Conservation (phyloP, 2,113 vertebrate species). For the Theropithecus gelada region DNA sequence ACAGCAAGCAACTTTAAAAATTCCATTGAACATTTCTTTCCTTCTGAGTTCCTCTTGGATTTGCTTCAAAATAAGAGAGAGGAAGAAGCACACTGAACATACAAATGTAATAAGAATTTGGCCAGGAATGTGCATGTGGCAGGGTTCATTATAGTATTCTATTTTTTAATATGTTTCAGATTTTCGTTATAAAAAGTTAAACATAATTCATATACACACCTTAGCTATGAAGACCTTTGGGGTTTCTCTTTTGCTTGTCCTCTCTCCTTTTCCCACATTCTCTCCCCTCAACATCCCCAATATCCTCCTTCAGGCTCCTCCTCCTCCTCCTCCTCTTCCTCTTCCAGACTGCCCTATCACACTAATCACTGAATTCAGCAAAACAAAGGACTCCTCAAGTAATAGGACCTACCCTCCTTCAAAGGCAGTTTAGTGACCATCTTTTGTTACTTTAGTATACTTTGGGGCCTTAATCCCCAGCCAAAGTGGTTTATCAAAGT, state of each 20-base stretch:
- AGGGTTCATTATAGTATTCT: neutral
- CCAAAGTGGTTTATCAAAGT: slow-evolving; percentile 75
- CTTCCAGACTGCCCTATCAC: neutral
- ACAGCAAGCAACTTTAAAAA: neutral
- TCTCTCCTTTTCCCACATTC: neutral
- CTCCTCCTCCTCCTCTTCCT: neutral
- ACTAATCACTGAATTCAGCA: slow-evolving; percentile 31
- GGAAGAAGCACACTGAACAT: neutral
- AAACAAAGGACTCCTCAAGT: slow-evolving; percentile 54
- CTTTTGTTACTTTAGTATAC: slow-evolving; percentile 67
- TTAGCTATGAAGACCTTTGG: neutral
- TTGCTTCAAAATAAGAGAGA: slow-evolving; percentile 27
- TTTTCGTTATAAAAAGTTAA: neutral
- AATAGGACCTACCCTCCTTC: neutral
- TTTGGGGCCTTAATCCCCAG: slow-evolving; percentile 67
- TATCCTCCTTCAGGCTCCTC: neutral
- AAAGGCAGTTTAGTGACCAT: slow-evolving; percentile 44
- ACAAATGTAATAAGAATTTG: neutral
- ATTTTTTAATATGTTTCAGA: slow-evolving; percentile 18
- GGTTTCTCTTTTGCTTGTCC: neutral
- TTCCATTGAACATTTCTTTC: neutral
- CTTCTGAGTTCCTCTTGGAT: neutral
- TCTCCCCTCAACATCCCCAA: neutral
- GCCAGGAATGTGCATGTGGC: too few species aligned
- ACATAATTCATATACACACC: neutral